These are phyloP conservation scores for Sebastes trivittatus DNA, from an alignment of 2,797 vertebrate genomes.

Conservation along the genomic window DNA sequence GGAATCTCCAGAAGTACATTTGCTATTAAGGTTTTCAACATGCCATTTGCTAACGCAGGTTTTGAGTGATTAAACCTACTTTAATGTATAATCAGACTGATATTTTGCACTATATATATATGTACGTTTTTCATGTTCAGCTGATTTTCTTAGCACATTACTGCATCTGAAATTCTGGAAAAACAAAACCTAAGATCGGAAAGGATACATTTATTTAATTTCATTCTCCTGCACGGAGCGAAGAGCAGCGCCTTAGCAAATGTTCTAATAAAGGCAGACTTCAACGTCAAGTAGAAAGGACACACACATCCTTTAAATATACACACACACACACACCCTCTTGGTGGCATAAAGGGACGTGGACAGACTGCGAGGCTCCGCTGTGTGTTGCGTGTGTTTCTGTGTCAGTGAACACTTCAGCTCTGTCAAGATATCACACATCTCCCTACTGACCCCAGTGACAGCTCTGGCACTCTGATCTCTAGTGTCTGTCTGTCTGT, in stretches of 20 bases:
- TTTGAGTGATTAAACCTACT: not conserved
- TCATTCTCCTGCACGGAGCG: not conserved
- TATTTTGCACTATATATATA: not conserved
- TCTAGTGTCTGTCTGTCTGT: not conserved
- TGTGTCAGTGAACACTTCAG: constrained; percentile 56
- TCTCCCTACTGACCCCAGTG: constrained; percentile 52
- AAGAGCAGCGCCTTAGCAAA: not conserved
- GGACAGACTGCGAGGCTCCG: constrained; percentile 34
- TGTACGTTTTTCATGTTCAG: not conserved
- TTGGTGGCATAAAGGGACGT: constrained; percentile 3
- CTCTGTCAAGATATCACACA: constrained; percentile 62
- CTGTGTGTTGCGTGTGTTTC: constrained; percentile 20
- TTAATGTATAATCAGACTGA: not conserved
- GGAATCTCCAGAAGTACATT: not conserved
- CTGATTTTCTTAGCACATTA: not conserved
- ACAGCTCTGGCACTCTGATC: constrained; percentile 45
- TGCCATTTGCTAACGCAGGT: too few species aligned
- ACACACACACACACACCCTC: not conserved
- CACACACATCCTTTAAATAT: not conserved
- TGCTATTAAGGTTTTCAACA: not conserved
- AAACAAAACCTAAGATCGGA: not conserved
- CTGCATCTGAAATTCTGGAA: not conserved
- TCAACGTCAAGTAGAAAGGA: not conserved
- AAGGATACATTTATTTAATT: not conserved
- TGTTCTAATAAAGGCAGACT: not conserved